Evolutionary conservation across 2,113 vertebrate genomes (phyloP).

Genomic region (Alaudala cheleensis): DNA sequence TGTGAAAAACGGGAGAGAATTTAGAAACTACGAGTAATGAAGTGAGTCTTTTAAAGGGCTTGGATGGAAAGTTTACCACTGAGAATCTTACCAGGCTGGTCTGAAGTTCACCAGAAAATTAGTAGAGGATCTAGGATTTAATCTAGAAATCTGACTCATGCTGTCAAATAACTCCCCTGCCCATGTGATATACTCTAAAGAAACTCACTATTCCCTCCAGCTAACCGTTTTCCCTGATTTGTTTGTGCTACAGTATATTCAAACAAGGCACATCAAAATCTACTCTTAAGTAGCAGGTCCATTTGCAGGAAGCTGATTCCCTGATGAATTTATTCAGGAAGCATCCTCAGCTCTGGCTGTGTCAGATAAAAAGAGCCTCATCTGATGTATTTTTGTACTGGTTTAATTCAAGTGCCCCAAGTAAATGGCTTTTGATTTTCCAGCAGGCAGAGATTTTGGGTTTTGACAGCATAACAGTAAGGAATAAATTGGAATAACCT

Average conservation of each 20-base stretch:
- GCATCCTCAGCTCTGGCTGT: background rate
- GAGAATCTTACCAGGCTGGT: fast-evolving
- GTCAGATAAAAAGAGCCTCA: background rate
- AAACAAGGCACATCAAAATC: too few species aligned
- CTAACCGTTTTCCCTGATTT: too few species aligned
- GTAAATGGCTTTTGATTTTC: background rate
- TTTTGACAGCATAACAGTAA: background rate
- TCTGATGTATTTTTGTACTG: background rate
- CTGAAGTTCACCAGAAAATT: background rate
- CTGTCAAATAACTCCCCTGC: background rate
- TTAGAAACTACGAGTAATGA: background rate
- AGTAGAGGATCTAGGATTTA: background rate
- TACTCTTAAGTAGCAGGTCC: background rate
- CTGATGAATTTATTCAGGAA: background rate
- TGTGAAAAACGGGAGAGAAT: background rate
- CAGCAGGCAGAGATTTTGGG: background rate
- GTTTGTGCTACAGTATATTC: background rate
- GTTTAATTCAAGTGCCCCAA: background rate
- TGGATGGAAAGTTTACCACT: fast-evolving
- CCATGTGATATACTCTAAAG: fast-evolving
- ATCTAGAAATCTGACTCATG: fast-evolving
- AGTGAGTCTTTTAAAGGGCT: background rate
- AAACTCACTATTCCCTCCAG: background rate
- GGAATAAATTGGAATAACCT: background rate
- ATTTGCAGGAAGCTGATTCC: background rate